phyloP scores from a whole-genome alignment of 2,113 vertebrate species.

The Apeltes quadracus region DNA sequence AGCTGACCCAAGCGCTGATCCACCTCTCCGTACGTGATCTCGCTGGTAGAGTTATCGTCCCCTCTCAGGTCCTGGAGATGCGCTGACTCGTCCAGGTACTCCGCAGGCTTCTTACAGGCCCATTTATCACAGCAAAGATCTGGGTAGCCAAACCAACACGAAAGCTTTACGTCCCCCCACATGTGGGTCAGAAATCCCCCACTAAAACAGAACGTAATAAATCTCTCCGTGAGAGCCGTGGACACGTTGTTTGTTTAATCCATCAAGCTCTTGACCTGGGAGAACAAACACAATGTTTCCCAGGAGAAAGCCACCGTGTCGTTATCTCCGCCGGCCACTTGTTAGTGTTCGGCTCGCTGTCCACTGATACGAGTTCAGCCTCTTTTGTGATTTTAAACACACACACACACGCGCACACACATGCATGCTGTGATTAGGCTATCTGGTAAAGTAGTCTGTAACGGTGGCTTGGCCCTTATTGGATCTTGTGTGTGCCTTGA shows the following conservation, averaged over 20 bases:
- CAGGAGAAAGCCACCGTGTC: slow-evolving; percentile 50
- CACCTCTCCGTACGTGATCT: slow-evolving; percentile 93
- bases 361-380: slow-evolving; percentile 33
- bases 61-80: slow-evolving; percentile 84
- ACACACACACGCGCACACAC: neutral
- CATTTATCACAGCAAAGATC: slow-evolving; percentile 84
- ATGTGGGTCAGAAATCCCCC: slow-evolving; percentile 62
- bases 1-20: slow-evolving; percentile 95
- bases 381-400: slow-evolving; percentile 53
- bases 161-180: slow-evolving; percentile 64
- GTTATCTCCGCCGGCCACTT: slow-evolving; percentile 78
- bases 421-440: slow-evolving; percentile 42
- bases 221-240: slow-evolving; percentile 62
- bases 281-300: slow-evolving; percentile 55
- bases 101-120: slow-evolving; percentile 81
- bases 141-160: slow-evolving; percentile 72
- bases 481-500: neutral
- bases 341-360: slow-evolving; percentile 44
- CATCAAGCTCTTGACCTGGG: slow-evolving; percentile 57
- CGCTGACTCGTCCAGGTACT: slow-evolving; percentile 82
- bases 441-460: slow-evolving; percentile 41
- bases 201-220: slow-evolving; percentile 73
- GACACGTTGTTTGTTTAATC: slow-evolving; percentile 57
- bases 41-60: slow-evolving; percentile 89
- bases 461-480: slow-evolving; percentile 26